phyloP scores from a whole-genome alignment of 2,888 invertebrate species.

The Acanthopleura granulata region DNA sequence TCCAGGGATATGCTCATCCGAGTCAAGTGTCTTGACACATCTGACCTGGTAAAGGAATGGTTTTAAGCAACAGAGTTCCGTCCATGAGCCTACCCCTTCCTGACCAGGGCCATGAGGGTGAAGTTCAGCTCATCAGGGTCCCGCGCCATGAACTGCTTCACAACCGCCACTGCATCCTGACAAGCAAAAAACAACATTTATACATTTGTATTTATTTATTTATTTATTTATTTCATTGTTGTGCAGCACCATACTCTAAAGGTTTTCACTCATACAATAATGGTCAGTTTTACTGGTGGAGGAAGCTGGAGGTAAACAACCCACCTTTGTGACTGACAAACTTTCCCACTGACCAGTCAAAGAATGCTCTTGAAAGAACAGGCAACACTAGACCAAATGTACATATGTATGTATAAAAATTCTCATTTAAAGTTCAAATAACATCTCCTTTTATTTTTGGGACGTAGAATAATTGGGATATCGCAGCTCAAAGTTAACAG shows the following conservation, averaged over 20 bases:
- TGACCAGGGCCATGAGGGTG: constrained; percentile 83
- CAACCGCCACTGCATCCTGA: constrained; percentile 85
- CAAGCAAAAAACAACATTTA: constrained; percentile 26
- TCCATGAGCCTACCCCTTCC: neutral
- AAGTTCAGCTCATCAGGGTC: constrained; percentile 91
- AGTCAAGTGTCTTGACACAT: no score
- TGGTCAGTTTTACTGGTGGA: neutral
- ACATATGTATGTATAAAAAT: no score
- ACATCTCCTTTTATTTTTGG: no score
- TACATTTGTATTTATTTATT: neutral
- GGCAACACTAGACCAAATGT: no score
- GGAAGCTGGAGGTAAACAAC: neutral
- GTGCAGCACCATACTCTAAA: neutral
- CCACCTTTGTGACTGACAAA: neutral
- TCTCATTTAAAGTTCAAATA: no score
- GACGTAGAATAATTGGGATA: no score
- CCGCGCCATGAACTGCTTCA: constrained; percentile 87
- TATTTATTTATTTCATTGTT: neutral
- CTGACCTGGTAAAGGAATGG: no score
- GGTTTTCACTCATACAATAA: neutral
- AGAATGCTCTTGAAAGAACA: no score
- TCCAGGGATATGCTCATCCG: no score
- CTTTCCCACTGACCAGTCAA: no score
- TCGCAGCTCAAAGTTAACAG: no score
- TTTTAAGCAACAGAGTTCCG: no score